These are phyloP conservation scores for Apis cerana DNA, from an alignment of 1,140 invertebrate species.

Conservation along the genomic window DNA sequence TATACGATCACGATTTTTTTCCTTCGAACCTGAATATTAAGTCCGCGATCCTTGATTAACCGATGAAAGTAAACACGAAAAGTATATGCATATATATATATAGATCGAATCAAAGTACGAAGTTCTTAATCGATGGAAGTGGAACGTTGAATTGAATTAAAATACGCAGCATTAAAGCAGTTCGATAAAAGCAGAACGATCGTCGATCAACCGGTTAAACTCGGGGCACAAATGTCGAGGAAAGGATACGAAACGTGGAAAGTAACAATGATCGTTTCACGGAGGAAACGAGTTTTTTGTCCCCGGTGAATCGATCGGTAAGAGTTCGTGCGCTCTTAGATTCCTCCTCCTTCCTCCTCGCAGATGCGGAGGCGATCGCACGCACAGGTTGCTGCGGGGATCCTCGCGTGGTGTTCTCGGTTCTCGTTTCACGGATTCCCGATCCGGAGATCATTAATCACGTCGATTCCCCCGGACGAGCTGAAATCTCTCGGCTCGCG, in stretches of 20 bases:
- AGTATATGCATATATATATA: too few species aligned
- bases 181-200: too few species aligned
- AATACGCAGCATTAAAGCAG: too few species aligned
- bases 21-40: too few species aligned
- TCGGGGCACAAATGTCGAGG: background rate
- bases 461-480: background rate
- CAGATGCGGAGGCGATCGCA: slow-evolving; percentile 14
- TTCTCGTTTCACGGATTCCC: slow-evolving; percentile 28
- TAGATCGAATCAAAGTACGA: too few species aligned
- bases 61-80: too few species aligned
- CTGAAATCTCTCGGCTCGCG: slow-evolving; percentile 22
- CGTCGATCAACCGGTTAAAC: too few species aligned
- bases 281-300: background rate
- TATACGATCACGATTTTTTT: too few species aligned
- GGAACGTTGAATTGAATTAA: too few species aligned
- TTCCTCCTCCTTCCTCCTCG: background rate
- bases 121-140: too few species aligned
- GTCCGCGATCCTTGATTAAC: too few species aligned
- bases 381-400: slow-evolving; percentile 13
- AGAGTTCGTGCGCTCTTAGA: background rate
- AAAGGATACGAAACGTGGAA: too few species aligned
- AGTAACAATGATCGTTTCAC: background rate
- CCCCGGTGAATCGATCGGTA: background rate
- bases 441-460: slow-evolving; percentile 24
- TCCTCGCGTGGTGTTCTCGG: slow-evolving; percentile 15